Percentiles rank a stretch among this genome's conserved stretches.
These are phyloP conservation scores for Endotricha flammealis DNA, from an alignment of 2,888 invertebrate genomes.

Conservation along the genomic window DNA sequence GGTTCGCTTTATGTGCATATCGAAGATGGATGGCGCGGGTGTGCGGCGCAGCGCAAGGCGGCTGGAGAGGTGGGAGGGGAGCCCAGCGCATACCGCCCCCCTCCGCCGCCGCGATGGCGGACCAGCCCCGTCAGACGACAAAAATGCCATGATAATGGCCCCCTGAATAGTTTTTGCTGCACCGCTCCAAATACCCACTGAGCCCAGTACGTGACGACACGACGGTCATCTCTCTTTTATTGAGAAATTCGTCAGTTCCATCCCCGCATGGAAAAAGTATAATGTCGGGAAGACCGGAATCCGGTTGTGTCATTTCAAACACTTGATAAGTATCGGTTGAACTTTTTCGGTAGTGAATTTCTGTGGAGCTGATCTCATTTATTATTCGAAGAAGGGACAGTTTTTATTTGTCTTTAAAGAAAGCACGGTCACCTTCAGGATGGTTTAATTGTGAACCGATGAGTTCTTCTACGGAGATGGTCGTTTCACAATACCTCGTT, in stretches of 20 bases:
- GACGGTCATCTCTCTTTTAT: slow-evolving; percentile 75
- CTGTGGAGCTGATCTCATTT: slow-evolving; percentile 63
- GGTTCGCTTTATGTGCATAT: slow-evolving; percentile 77
- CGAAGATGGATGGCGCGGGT: slow-evolving; percentile 72
- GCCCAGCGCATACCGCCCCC: slow-evolving; percentile 35
- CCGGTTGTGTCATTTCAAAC: slow-evolving; percentile 78
- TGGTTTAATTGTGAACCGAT: slow-evolving; percentile 69
- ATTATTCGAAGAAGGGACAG: slow-evolving; percentile 63
- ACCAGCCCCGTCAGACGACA: slow-evolving; percentile 75
- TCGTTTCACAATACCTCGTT: slow-evolving; percentile 52
- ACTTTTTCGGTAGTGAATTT: slow-evolving; percentile 66
- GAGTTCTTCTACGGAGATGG: slow-evolving; percentile 47
- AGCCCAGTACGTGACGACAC: slow-evolving; percentile 67
- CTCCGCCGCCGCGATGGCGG: slow-evolving; percentile 64
- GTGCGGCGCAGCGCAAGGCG: slow-evolving; percentile 39
- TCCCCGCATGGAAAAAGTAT: slow-evolving; percentile 58
- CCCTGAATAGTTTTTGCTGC: slow-evolving; percentile 75
- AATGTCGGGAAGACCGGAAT: slow-evolving; percentile 60
- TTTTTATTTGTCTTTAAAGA: slow-evolving; percentile 58
- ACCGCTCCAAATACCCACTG: slow-evolving; percentile 72
- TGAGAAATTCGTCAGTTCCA: slow-evolving; percentile 79
- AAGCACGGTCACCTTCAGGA: slow-evolving; percentile 72
- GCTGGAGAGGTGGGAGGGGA: slow-evolving; percentile 26
- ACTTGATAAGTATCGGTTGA: slow-evolving; percentile 75
- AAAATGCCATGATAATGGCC: slow-evolving; percentile 79